These are phyloP conservation scores for Apomyelois bistriatella DNA, from an alignment of 2,888 invertebrate genomes.

Conservation along the genomic window DNA sequence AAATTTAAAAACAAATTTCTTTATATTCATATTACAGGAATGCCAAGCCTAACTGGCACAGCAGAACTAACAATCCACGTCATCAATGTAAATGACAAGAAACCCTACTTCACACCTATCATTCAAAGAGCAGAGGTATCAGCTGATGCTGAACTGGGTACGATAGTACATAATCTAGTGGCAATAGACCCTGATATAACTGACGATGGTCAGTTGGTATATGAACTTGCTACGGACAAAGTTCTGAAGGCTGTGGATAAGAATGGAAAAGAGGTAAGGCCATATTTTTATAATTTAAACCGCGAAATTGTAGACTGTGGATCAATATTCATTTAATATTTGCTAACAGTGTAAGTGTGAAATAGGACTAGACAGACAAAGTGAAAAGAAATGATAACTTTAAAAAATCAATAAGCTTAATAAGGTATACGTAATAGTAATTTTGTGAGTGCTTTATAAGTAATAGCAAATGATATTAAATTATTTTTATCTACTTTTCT, in stretches of 20 bases:
- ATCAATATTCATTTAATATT: too few relatives aligned
- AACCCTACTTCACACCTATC: slow-evolving; percentile 89
- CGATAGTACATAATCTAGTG: slow-evolving; percentile 84
- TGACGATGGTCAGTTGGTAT: slow-evolving; percentile 83
- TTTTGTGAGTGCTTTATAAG: too few relatives aligned
- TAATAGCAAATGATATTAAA: too few relatives aligned
- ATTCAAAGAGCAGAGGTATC: slow-evolving; percentile 89
- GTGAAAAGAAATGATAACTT: too few relatives aligned
- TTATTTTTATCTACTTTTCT: too few relatives aligned
- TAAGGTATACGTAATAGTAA: too few relatives aligned
- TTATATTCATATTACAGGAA: slow-evolving; percentile 66
- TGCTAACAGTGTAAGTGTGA: too few relatives aligned
- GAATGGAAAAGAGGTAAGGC: slow-evolving; percentile 85
- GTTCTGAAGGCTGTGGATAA: slow-evolving; percentile 89
- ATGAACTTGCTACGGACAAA: slow-evolving; percentile 82
- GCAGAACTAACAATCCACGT: slow-evolving; percentile 89
- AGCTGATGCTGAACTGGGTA: slow-evolving; percentile 87
- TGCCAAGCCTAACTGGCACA: slow-evolving; percentile 89
- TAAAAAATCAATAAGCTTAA: too few relatives aligned
- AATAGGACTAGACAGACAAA: too few relatives aligned
- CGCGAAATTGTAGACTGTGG: too few relatives aligned
- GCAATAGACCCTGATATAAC: slow-evolving; percentile 91
- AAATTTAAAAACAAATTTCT: background rate
- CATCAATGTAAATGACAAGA: slow-evolving; percentile 92
- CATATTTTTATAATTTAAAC: slow-evolving; percentile 15